Conservation (phyloP, 2,113 vertebrate species). For the Chitala chitala region DNA sequence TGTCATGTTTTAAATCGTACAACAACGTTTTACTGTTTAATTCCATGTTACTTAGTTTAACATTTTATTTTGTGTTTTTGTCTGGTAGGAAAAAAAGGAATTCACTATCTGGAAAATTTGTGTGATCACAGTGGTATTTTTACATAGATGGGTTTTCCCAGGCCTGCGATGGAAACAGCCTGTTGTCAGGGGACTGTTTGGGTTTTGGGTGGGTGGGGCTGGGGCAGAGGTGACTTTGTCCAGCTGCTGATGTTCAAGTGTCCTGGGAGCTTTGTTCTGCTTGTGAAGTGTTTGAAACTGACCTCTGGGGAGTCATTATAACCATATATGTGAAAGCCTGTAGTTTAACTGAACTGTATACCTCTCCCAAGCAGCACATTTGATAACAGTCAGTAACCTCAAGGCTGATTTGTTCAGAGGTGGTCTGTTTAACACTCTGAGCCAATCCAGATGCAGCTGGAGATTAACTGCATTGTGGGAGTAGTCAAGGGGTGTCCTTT, state of each 20-base stretch:
- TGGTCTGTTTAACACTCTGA: background rate
- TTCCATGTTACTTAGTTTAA: no score
- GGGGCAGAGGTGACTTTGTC: background rate
- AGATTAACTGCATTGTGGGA: background rate
- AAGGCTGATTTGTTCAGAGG: background rate
- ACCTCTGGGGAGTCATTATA: background rate
- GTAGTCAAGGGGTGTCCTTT: background rate
- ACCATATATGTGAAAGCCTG: background rate
- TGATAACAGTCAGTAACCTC: no score
- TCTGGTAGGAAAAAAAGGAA: no score
- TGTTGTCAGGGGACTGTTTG: background rate
- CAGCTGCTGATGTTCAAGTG: background rate
- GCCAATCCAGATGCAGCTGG: background rate
- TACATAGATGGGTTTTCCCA: constrained; percentile 3
- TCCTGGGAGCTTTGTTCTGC: background rate
- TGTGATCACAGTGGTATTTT: background rate
- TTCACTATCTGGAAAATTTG: background rate
- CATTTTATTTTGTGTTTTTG: no score
- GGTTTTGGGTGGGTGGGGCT: background rate
- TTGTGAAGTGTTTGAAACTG: background rate
- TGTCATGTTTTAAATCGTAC: background rate
- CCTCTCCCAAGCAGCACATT: no score
- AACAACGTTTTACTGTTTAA: background rate
- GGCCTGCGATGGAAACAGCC: background rate
- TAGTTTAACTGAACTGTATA: background rate